A percentile compares a stretch with the other conserved stretches of the same genome.
These are phyloP conservation scores for Euura lappo DNA, from an alignment of 1,140 invertebrate genomes.

Conservation along the genomic window DNA sequence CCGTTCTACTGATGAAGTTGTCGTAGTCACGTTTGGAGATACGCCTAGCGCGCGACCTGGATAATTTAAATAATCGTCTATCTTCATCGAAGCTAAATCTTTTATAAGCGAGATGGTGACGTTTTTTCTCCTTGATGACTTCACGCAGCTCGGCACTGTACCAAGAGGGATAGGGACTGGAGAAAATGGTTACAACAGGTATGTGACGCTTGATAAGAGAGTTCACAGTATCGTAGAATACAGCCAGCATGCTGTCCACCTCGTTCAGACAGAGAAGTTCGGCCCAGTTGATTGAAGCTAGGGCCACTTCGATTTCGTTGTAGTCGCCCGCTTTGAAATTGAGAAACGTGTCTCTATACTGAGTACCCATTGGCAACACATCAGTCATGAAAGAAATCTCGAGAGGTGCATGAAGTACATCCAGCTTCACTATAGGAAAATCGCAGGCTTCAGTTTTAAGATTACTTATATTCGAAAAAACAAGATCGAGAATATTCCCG, in stretches of 20 bases:
- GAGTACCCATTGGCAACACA: not conserved
- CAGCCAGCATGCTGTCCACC: not conserved
- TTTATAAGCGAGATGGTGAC: not conserved
- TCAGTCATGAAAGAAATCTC: not conserved
- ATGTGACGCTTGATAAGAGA: not conserved
- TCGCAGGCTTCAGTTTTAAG: not conserved
- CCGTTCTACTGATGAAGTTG: not conserved
- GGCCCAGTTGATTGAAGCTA: not conserved
- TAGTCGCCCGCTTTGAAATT: not conserved
- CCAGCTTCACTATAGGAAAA: not conserved
- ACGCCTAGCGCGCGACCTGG: not conserved
- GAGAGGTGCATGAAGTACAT: not conserved
- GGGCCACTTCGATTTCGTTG: not conserved
- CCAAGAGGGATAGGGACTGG: not conserved
- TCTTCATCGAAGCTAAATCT: not conserved
- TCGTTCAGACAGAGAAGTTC: not conserved
- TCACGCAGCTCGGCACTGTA: not conserved
- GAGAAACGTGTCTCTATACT: not conserved
- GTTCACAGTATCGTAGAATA: not conserved
- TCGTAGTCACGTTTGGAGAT: not conserved
- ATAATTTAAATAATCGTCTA: not conserved
- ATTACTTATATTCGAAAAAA: not conserved
- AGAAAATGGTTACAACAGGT: not conserved
- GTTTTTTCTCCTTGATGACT: not conserved
- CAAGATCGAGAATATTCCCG: not conserved